Evolutionary conservation across 1,140 invertebrate genomes (phyloP).

Genomic region (Aradophagus sp.): DNA sequence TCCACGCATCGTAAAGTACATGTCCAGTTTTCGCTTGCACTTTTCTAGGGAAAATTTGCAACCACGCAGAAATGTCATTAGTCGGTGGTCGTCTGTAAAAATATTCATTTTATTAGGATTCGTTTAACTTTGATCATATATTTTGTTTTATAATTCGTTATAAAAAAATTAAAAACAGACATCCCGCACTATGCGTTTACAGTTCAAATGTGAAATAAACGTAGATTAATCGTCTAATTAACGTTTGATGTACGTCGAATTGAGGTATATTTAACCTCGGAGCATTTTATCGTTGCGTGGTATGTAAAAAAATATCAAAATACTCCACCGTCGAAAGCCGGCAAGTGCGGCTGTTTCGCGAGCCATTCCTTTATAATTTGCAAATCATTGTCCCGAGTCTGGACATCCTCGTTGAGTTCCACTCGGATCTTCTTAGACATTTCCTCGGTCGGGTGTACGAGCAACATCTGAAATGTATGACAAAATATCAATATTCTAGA

Average conservation of each 20-base stretch:
- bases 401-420: conserved; percentile 84
- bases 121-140: too few species aligned
- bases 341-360: conserved; percentile 82
- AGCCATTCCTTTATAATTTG: conserved; percentile 82
- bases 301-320: not conserved
- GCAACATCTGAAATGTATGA: conserved; percentile 78
- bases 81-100: conserved; percentile 80
- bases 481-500: too few species aligned
- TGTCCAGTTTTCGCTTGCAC: conserved; percentile 87
- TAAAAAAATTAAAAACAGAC: too few species aligned
- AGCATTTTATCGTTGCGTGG: too few species aligned
- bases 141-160: too few species aligned
- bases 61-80: conserved; percentile 86
- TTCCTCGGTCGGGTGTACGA: conserved; percentile 83
- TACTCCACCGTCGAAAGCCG: conserved; percentile 80
- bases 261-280: too few species aligned
- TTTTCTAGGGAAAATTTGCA: conserved; percentile 89
- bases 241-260: too few species aligned
- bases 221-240: too few species aligned
- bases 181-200: too few species aligned
- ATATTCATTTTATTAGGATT: not conserved
- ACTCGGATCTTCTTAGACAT: conserved; percentile 83
- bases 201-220: too few species aligned
- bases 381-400: conserved; percentile 80
- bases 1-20: conserved; percentile 88